phyloP scores from a whole-genome alignment of 1,140 invertebrate genomes.

The Bombus impatiens region DNA sequence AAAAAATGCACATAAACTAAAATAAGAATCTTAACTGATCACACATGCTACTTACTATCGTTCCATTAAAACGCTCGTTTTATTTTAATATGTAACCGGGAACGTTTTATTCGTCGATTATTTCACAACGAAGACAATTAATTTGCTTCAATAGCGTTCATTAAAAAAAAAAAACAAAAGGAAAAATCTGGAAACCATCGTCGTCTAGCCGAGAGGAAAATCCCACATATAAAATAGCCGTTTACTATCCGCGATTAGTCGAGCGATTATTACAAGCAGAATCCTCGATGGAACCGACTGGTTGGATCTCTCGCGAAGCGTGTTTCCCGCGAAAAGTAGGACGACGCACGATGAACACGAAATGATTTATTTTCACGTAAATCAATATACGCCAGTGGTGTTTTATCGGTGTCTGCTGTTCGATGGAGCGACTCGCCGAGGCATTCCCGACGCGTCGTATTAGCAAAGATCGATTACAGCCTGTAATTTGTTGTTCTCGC shows the following conservation, averaged over 20 bases:
- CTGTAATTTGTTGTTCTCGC: constrained; percentile 81
- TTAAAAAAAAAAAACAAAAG: neutral
- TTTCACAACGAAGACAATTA: neutral
- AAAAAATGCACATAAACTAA: neutral
- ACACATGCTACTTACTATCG: neutral
- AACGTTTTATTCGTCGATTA: neutral
- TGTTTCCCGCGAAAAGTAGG: constrained; percentile 2
- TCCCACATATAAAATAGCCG: neutral
- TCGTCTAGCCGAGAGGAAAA: neutral
- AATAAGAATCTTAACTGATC: neutral
- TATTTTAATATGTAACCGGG: neutral
- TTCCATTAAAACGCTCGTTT: too few species aligned
- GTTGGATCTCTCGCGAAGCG: neutral
- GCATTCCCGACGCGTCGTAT: constrained; percentile 76
- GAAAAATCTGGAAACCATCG: neutral
- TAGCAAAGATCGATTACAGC: constrained; percentile 79
- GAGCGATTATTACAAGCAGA: neutral
- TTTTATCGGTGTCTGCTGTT: constrained; percentile 48
- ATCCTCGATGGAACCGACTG: neutral
- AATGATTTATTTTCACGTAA: constrained; percentile 54
- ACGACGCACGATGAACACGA: constrained; percentile 7
- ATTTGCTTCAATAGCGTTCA: neutral
- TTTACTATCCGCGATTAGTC: neutral
- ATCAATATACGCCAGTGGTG: constrained; percentile 64
- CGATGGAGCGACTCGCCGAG: constrained; percentile 61